Percentiles rank a stretch among this genome's conserved stretches.
These are phyloP conservation scores for Sebastes steindachneri DNA, from an alignment of 2,797 vertebrate genomes.

Conservation along the genomic window DNA sequence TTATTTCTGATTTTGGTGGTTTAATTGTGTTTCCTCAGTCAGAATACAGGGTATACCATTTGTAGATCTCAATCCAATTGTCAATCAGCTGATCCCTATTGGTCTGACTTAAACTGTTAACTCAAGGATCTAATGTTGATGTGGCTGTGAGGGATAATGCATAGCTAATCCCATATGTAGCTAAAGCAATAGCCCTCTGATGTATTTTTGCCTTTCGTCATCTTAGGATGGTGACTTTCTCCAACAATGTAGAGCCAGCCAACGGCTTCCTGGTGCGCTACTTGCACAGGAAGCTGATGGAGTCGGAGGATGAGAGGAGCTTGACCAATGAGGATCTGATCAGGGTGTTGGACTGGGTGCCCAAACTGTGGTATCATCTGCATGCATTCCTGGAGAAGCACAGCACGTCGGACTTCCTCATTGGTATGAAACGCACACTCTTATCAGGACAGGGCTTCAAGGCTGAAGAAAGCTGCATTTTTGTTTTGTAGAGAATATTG, in stretches of 20 bases:
- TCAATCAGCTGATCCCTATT: background rate
- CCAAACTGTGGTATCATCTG: conserved; percentile 98
- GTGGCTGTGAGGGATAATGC: background rate
- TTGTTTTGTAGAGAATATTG: background rate
- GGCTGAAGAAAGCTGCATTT: background rate
- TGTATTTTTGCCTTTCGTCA: background rate
- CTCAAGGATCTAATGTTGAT: background rate
- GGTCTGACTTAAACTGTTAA: background rate
- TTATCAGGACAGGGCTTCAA: background rate
- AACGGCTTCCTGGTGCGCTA: conserved; percentile 98
- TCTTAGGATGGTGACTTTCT: conserved; percentile 96
- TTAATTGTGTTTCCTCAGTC: background rate
- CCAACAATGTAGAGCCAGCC: conserved; percentile 98
- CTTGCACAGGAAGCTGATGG: conserved; percentile 95
- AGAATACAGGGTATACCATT: background rate
- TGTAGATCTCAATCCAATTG: background rate
- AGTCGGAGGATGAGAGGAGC: conserved; percentile 90
- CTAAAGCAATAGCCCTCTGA: background rate
- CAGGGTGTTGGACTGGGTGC: conserved; percentile 96
- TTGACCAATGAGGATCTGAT: conserved; percentile 92
- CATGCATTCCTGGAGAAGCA: conserved; percentile 99
- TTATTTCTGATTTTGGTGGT: background rate
- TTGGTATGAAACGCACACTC: conserved; percentile 81
- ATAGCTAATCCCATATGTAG: background rate
- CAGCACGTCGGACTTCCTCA: conserved; percentile 99